Conservation (phyloP, 2,113 vertebrate species). For the Laticauda colubrina region DNA sequence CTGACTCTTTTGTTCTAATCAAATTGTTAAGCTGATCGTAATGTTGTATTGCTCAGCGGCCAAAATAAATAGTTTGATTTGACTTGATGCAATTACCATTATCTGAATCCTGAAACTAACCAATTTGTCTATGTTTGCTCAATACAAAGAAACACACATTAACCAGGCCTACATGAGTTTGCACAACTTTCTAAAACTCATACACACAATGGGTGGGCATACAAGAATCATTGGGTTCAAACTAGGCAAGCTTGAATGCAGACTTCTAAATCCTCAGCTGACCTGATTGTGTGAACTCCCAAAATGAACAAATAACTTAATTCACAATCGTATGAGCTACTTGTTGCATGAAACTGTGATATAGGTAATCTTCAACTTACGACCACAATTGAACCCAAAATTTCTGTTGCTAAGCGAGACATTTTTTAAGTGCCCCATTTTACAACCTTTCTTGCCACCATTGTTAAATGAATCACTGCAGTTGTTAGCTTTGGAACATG, state of each 20-base stretch:
- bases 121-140: neutral
- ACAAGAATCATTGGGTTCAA: neutral
- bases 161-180: neutral
- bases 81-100: neutral
- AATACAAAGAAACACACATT: neutral
- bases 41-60: neutral
- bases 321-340: neutral
- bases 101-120: neutral
- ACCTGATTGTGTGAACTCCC: neutral
- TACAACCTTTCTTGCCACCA: no score
- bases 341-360: neutral
- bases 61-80: neutral
- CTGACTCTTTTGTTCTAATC: neutral
- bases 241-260: neutral
- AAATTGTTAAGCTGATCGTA: neutral
- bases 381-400: no score
- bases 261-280: neutral
- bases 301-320: neutral
- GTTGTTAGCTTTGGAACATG: no score
- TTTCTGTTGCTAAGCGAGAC: no score
- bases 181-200: neutral
- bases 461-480: no score
- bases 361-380: no score
- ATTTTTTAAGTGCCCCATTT: no score
- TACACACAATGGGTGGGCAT: neutral